phyloP scores from a whole-genome alignment of 2,888 invertebrate species.

The Sarcophaga rosellei region DNA sequence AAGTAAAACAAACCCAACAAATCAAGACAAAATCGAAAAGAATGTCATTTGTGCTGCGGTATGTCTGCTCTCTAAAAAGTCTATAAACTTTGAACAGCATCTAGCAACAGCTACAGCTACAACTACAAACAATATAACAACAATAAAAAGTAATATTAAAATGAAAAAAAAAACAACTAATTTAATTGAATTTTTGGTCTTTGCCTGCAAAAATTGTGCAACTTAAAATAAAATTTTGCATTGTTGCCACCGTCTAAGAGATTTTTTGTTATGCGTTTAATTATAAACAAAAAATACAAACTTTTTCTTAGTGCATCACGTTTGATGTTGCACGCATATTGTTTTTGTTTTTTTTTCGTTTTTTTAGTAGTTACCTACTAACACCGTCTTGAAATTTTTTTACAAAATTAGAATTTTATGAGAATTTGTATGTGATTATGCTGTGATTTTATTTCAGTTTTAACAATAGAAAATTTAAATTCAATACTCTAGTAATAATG shows the following conservation, averaged over 20 bases:
- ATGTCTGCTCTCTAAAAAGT: slow-evolving; percentile 34
- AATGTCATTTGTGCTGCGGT: slow-evolving; percentile 48
- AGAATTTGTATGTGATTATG: neutral
- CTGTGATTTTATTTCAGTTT: slow-evolving; percentile 4
- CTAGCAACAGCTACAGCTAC: neutral
- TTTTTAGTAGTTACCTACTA: neutral
- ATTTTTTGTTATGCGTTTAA: slow-evolving; percentile 55
- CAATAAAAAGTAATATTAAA: neutral
- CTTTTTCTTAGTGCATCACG: neutral
- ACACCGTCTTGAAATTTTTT: slow-evolving; percentile 21
- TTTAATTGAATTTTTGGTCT: slow-evolving; percentile 59
- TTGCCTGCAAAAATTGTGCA: slow-evolving; percentile 54
- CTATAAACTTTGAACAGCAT: neutral
- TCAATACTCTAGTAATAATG: slow-evolving; percentile 27
- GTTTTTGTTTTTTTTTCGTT: neutral
- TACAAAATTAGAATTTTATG: neutral
- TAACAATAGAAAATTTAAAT: slow-evolving; percentile 61
- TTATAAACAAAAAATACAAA: slow-evolving; percentile 35
- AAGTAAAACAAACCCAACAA: slow-evolving; percentile 21
- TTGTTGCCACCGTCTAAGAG: neutral
- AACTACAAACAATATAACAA: neutral
- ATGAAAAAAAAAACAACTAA: slow-evolving; percentile 9
- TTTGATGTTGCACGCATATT: slow-evolving; percentile 47
- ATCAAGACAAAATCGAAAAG: slow-evolving; percentile 1
- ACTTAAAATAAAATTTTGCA: slow-evolving; percentile 13